Evolutionary conservation across 2,797 vertebrate genomes (phyloP), one percentile per base, ranked within the genome.

Genomic region (Trachurus trachurus): DNA sequence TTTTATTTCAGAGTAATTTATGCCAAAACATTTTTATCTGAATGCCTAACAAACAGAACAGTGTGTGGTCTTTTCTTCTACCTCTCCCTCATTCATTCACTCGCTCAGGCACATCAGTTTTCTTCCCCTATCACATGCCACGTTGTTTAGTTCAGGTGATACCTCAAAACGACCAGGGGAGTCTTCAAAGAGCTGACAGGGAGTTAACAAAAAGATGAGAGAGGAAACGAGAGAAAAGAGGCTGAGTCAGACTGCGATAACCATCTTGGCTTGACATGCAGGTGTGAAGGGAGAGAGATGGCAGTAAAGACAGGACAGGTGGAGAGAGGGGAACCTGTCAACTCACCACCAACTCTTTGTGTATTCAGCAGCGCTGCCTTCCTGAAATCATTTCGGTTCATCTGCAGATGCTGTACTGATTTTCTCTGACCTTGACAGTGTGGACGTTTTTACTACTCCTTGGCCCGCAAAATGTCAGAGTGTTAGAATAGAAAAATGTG

Each of bases 161-260:
- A 76, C 88, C 71, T 78, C 64, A 47, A 15, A 50, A 66, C 4
- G 65, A 60, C 16, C 22, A 8, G 59, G 58, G 73, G 73, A 37
- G 67, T 68, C 89, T 94, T 94, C 90, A 94, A 93, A 95, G 90
- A 78, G 76, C 57, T 34, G 67, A 61, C 66, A 64, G 50, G 10
- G 47, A 3, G 63, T 73, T 56, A 63, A 80, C 21, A 71, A 66
- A 80, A 66, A 78, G 60, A 84, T 71, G 69, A 79, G 65, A 78
- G 76, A 80, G 80, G 60, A 66, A 73, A 66, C 44, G 53, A 64
- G 44, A 78, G 57, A 82, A 72, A 66, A 73, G 76, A 75, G 58
- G 71, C 50, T 64, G 84, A 88, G 58, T 87, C 76, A 84, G 60
- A 31, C 73, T 21, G 2, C 6, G 94, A 94, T 93, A 91, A 89